Percentiles rank a stretch among this genome's conserved stretches.
phyloP scores from a whole-genome alignment of 92 coral and sea anemone genomes.

The Meandrina meandrites region DNA sequence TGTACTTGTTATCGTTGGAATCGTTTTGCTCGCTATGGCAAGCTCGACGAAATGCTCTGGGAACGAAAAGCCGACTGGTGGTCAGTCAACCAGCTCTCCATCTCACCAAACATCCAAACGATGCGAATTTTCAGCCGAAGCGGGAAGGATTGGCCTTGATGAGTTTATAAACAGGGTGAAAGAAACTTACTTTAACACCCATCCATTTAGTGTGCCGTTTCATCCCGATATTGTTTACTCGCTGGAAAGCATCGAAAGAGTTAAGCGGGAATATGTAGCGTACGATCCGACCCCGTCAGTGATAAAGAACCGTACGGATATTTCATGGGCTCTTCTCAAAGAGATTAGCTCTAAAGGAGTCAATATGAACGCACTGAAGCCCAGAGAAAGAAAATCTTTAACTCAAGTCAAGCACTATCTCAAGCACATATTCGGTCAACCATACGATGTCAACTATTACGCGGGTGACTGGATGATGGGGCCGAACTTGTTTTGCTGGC shows the following conservation, averaged over 20 bases:
- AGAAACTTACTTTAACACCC: constrained; percentile 57
- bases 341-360: constrained; percentile 53
- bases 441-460: constrained; percentile 86
- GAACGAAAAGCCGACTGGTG: too few species aligned
- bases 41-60: constrained; percentile 23
- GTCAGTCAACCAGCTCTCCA: background rate
- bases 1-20: constrained; percentile 65
- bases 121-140: constrained; percentile 75
- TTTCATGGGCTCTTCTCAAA: constrained; percentile 58
- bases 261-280: constrained; percentile 53
- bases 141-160: constrained; percentile 64
- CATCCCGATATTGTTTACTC: constrained; percentile 60
- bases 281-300: constrained; percentile 74
- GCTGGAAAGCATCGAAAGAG: constrained; percentile 19
- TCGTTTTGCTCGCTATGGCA: constrained; percentile 64
- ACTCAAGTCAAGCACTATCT: constrained; percentile 83
- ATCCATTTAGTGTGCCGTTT: constrained; percentile 55
- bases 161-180: constrained; percentile 68
- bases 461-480: constrained; percentile 99
- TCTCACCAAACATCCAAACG: background rate
- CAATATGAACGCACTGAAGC: constrained; percentile 56
- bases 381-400: constrained; percentile 86
- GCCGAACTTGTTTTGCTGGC: constrained; percentile 94
- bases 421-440: constrained; percentile 82
- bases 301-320: constrained; percentile 79